A percentile compares a stretch with the other conserved stretches of the same genome.
phyloP scores from a whole-genome alignment of 1,140 invertebrate species.

The Solenopsis fugax region DNA sequence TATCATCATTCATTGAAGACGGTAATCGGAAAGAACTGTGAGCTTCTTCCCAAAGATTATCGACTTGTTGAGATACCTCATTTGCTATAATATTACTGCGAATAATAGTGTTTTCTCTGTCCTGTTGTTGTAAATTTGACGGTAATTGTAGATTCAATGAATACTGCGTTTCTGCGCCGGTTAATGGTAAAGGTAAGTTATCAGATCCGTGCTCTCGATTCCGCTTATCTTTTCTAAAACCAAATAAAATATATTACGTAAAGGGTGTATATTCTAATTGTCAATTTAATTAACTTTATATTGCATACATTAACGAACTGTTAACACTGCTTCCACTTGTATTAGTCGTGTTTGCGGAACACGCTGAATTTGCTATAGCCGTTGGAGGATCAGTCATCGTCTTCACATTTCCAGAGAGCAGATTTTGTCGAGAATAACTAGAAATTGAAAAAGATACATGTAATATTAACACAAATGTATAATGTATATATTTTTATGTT shows the following conservation, averaged over 20 bases:
- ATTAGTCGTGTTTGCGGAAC: slow-evolving; percentile 70
- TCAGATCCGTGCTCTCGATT: slow-evolving; percentile 81
- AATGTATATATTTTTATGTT: slow-evolving; percentile 6
- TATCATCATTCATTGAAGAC: slow-evolving; percentile 76
- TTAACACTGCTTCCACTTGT: slow-evolving; percentile 68
- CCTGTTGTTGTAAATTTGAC: slow-evolving; percentile 79
- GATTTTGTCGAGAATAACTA: slow-evolving; percentile 95
- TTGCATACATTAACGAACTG: slow-evolving; percentile 77
- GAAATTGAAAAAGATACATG: slow-evolving; percentile 74
- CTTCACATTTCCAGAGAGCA: slow-evolving; percentile 91
- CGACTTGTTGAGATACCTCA: slow-evolving; percentile 77
- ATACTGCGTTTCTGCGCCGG: slow-evolving; percentile 77
- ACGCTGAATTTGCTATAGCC: slow-evolving; percentile 72
- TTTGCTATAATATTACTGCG: slow-evolving; percentile 79
- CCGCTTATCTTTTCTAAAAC: slow-evolving; percentile 80
- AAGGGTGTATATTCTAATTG: background rate
- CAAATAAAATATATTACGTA: slow-evolving; percentile 40
- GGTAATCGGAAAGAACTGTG: slow-evolving; percentile 77
- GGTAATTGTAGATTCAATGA: slow-evolving; percentile 79
- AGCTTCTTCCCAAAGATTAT: slow-evolving; percentile 80
- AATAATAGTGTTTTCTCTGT: slow-evolving; percentile 74
- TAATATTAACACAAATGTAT: background rate
- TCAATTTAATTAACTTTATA: slow-evolving; percentile 32
- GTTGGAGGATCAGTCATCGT: slow-evolving; percentile 86
- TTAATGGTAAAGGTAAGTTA: slow-evolving; percentile 75